Conservation (phyloP, 2,113 vertebrate genomes). For the Furnarius figulus region DNA sequence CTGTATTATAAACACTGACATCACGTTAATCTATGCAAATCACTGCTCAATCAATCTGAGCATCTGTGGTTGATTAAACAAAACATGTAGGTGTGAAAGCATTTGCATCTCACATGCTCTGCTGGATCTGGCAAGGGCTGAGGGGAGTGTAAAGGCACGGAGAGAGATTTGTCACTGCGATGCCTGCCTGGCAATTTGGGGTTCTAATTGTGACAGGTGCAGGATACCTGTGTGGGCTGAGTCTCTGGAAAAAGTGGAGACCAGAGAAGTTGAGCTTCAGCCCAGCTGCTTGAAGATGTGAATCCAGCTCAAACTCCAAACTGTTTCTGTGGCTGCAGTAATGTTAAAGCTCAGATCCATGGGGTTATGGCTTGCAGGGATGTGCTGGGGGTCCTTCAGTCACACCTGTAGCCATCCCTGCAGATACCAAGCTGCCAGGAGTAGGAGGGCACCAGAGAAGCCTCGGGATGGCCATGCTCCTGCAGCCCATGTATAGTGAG, state of each 20-base stretch:
- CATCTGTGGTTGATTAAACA: conserved; percentile 64
- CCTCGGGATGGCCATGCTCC: rapidly evolving
- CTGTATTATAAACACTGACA: conserved; percentile 50
- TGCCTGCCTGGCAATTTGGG: not conserved
- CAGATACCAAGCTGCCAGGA: not conserved
- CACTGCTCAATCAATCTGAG: conserved; percentile 58
- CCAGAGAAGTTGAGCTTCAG: not conserved
- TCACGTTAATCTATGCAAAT: conserved; percentile 54
- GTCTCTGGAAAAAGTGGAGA: not conserved
- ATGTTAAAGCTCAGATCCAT: not conserved
- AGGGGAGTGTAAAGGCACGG: not conserved
- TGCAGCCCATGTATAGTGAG: not conserved
- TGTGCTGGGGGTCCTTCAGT: not conserved
- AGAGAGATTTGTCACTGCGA: not conserved
- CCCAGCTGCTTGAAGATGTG: not conserved
- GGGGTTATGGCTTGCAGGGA: not conserved
- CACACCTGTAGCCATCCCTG: not conserved
- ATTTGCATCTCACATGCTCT: conserved; percentile 39
- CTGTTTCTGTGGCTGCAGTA: not conserved
- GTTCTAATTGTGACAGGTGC: not conserved
- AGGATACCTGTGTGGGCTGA: not conserved
- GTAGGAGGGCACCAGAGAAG: not conserved
- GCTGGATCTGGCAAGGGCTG: conserved; percentile 35
- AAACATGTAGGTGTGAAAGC: conserved; percentile 60
- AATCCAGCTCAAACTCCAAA: not conserved